A percentile compares a stretch with the other conserved stretches of the same genome.
phyloP scores from a whole-genome alignment of 2,888 invertebrate species.

The Chironomus riparius region DNA sequence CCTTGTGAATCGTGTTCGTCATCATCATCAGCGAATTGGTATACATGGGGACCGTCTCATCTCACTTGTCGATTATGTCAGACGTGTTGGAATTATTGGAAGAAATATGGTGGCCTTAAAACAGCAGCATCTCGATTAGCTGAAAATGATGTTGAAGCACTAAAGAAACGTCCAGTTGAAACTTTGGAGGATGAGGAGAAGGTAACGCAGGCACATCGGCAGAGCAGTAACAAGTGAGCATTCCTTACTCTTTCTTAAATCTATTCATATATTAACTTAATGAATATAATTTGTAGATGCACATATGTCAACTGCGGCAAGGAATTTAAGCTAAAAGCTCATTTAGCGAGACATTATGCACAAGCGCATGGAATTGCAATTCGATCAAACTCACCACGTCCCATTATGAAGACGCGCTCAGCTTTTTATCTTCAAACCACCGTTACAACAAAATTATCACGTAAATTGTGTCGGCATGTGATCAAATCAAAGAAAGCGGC shows the following conservation, averaged over 20 bases:
- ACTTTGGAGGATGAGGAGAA: slow-evolving; percentile 36
- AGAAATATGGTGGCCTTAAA: slow-evolving; percentile 95
- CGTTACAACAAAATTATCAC: slow-evolving; percentile 79
- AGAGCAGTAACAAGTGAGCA: slow-evolving; percentile 28
- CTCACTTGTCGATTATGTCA: slow-evolving; percentile 89
- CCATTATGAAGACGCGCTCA: slow-evolving; percentile 94
- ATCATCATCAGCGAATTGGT: slow-evolving; percentile 71
- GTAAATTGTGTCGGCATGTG: slow-evolving; percentile 74
- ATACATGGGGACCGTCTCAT: slow-evolving; percentile 90
- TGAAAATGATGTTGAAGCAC: slow-evolving; percentile 41
- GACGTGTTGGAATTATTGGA: slow-evolving; percentile 96
- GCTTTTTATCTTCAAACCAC: slow-evolving; percentile 93
- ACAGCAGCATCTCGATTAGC: slow-evolving; percentile 53
- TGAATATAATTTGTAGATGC: slow-evolving; percentile 56
- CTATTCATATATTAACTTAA: not conserved
- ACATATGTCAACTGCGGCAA: slow-evolving; percentile 86
- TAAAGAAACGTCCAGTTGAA: slow-evolving; percentile 43
- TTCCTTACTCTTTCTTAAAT: not conserved
- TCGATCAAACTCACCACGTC: slow-evolving; percentile 69
- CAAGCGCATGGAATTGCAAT: slow-evolving; percentile 72
- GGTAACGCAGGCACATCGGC: slow-evolving; percentile 37
- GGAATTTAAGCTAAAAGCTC: slow-evolving; percentile 92
- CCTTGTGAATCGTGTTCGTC: slow-evolving; percentile 74
- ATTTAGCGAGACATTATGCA: slow-evolving; percentile 87
- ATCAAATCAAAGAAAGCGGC: slow-evolving; percentile 78